These are phyloP conservation scores for Rhynchonema sp. DNA, from an alignment of 2,888 invertebrate species.

Conservation along the genomic window DNA sequence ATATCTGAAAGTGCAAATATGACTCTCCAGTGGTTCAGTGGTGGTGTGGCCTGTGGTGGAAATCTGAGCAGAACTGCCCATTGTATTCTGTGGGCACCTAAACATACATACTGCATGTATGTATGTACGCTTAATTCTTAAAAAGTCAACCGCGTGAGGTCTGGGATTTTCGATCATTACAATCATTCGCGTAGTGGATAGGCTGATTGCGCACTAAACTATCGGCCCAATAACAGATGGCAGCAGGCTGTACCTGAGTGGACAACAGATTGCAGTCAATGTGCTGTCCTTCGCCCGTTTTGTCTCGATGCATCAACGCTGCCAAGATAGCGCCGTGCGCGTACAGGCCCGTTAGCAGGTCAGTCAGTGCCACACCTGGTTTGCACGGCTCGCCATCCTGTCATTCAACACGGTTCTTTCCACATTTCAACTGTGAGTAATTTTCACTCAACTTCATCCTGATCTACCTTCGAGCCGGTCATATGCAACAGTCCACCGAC, in stretches of 20 bases:
- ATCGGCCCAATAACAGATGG: too few species aligned
- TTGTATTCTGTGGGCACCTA: background rate
- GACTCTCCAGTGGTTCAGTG: background rate
- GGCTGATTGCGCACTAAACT: too few species aligned
- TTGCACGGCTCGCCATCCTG: slow-evolving; percentile 61
- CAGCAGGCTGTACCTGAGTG: slow-evolving; percentile 59
- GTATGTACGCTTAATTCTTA: too few species aligned
- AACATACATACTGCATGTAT: too few species aligned
- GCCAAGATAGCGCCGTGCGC: slow-evolving; percentile 85
- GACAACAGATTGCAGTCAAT: slow-evolving; percentile 82
- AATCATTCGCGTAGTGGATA: too few species aligned
- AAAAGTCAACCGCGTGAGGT: too few species aligned
- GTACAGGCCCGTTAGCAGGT: slow-evolving; percentile 75
- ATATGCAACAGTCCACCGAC: slow-evolving; percentile 70
- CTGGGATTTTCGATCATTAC: too few species aligned
- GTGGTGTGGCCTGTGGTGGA: too few species aligned
- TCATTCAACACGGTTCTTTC: background rate
- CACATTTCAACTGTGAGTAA: background rate
- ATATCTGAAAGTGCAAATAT: slow-evolving; percentile 34
- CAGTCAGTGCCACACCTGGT: slow-evolving; percentile 76
- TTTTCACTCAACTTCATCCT: background rate
- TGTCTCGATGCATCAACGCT: slow-evolving; percentile 42
- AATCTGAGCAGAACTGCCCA: background rate
- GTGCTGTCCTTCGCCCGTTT: slow-evolving; percentile 57
- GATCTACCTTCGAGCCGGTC: slow-evolving; percentile 51